Conservation (phyloP, 2,113 vertebrate genomes). For the Pituophis catenifer region DNA sequence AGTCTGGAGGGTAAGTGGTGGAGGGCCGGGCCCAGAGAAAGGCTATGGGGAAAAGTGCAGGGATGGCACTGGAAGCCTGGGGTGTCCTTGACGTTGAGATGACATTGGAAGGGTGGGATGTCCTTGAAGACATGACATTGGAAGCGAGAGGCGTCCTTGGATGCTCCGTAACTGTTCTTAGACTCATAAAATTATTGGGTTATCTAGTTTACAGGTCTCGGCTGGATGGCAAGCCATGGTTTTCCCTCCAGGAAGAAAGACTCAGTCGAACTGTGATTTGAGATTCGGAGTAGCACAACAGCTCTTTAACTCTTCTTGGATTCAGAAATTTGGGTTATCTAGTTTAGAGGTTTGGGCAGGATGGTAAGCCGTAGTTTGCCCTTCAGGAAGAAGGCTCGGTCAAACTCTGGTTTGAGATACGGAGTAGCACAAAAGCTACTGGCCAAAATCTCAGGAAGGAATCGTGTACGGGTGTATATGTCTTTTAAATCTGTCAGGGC, state of each 20-base stretch:
- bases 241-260: neutral
- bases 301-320: too few species aligned
- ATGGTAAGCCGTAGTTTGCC: neutral
- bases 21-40: neutral
- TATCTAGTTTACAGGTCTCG: neutral
- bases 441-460: neutral
- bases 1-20: conserved; percentile 74
- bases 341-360: neutral
- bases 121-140: neutral
- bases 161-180: too few species aligned
- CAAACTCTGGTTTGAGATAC: neutral
- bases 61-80: neutral
- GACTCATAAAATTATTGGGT: neutral
- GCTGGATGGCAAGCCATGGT: neutral
- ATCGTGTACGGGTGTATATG: neutral
- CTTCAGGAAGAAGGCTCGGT: neutral
- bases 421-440: neutral
- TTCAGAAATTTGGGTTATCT: neutral
- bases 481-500: too few species aligned
- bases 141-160: neutral
- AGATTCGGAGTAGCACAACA: neutral
- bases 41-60: too few species aligned
- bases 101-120: too few species aligned
- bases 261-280: neutral
- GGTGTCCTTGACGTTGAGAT: neutral